Base-by-base conservation (phyloP, 2,113 vertebrate species). In the Tor tambroides region DNA sequence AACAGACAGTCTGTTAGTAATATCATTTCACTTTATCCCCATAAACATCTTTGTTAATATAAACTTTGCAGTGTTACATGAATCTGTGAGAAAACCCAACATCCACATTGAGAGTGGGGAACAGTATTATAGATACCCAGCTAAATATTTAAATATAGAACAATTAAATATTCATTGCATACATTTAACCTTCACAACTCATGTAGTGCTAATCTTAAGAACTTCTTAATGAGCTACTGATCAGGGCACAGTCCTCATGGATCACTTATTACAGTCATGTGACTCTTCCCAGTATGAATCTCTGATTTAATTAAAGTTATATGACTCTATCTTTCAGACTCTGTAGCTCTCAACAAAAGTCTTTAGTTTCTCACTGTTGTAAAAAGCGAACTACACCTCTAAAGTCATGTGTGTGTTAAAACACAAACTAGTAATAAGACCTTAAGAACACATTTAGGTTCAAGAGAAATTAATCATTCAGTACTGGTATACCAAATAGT, bases 151-250 rank as follows among this genome's bases (percentile, higher is more conserved):
- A 11, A 63, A 26, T 8, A 63, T 72, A 41, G 4, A 38, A 72
- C 69, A 72, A 38, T 21, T 72, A 72, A 5, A 72, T 41, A 41
- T 72, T 23, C 2, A 41, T 72, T 0, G 2, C 19, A 9, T 41
- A n/a, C 35, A 74, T 72, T 72, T 41, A 72, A 72, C 32, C 69
- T 41, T 23, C 69, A 11, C 71, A 74, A 23, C 35, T 74, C 71
- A n/a, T 21, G 41, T 35, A 23, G 35, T 74, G 1, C 69, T 14
- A 11, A 74, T 72, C 21, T 41, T 72, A 72, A n/a, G 10, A 41
- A 72, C 10, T 72, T 72, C 21, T 38, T 72, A 38, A 72, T 41
- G 69, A 72, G 35, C 69, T 38, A 41, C 19, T n/a, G 19, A 41
- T 72, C 69, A 72, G 69, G 14, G 32, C 2, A 7, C 30, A 17